Evolutionary conservation across 1,140 invertebrate genomes (phyloP).

Genomic region (Helicorthomorpha holstii): DNA sequence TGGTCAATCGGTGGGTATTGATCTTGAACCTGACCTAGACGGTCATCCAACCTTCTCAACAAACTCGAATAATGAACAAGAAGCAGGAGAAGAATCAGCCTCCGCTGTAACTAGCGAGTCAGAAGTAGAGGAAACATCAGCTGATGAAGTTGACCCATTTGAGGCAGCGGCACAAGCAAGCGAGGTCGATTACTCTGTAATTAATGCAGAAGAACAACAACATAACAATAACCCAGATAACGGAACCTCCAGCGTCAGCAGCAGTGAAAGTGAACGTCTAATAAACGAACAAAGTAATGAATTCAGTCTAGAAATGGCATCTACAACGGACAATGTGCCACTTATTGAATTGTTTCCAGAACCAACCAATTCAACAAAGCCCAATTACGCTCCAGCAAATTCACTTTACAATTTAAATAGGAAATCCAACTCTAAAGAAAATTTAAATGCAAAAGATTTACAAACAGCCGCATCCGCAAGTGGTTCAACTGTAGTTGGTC

Average conservation of each 20-base stretch:
- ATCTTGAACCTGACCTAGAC: background rate
- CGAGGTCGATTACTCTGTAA: background rate
- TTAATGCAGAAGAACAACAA: background rate
- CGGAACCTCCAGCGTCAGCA: background rate
- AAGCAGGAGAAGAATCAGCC: background rate
- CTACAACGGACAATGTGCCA: no score
- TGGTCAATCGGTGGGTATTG: background rate
- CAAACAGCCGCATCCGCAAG: background rate
- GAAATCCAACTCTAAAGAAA: background rate
- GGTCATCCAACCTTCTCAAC: background rate
- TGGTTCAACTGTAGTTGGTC: background rate
- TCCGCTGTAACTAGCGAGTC: background rate
- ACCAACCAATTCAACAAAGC: no score
- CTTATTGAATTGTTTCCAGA: no score
- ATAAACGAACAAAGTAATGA: no score
- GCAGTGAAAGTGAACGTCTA: background rate
- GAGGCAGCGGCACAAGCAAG: background rate
- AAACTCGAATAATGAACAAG: background rate
- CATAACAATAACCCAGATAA: background rate
- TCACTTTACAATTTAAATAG: background rate
- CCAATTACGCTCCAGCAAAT: no score
- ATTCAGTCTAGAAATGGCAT: no score
- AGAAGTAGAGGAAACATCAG: background rate
- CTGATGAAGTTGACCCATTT: background rate
- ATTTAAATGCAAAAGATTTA: slow-evolving; percentile 1